Base-by-base conservation (phyloP, 2,113 vertebrate species). In the Glaucomys volans region DNA sequence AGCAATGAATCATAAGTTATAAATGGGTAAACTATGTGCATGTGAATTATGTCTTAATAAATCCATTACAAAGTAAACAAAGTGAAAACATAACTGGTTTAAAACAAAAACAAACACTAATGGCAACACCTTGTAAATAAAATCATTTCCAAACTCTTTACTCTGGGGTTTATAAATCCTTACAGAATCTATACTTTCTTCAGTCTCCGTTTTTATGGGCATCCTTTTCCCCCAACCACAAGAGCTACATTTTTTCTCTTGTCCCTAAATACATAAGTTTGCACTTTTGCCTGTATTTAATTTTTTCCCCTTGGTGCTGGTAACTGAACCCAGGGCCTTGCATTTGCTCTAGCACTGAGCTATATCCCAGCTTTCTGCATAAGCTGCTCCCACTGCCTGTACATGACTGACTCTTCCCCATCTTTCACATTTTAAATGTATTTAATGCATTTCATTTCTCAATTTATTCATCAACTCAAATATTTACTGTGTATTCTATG, bases 11-110 rank as follows among this genome's bases (percentile, higher is more conserved):
- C 79, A 28, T 80, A 69, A 3, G 69, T 20, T 57, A 85, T 72
- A 72, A 84, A 72, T 52, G 42, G 20, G 42, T 77, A 44, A 71
- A 89, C 30, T 87, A 6, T 44, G 83, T 42, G 59, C 26, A 62
- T 26, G 59, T 62, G 26, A 62, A 62, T 24, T 11, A 62, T 26
- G 59, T 62, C 37, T 72, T 28, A 77, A 85, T 52, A 64, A 85
- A 57, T 64, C 5, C 17, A 90, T 37, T 72, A 85, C 13, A 90
- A 90, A 90, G 64, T 22, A 89, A 82, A 71, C n/a, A 91, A 87
- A 80, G 11, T 16, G 50, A 90, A 80, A 85, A 64, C 14, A 67
- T 35, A n/a, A 44, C 59, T 47, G n/a, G 20, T 22, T 93, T 86
- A 72, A 93, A 95, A 85, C 42, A 11, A 42, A 11, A 59, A 66